phyloP scores from a whole-genome alignment of 2,797 vertebrate genomes.

The Tapera naevia region DNA sequence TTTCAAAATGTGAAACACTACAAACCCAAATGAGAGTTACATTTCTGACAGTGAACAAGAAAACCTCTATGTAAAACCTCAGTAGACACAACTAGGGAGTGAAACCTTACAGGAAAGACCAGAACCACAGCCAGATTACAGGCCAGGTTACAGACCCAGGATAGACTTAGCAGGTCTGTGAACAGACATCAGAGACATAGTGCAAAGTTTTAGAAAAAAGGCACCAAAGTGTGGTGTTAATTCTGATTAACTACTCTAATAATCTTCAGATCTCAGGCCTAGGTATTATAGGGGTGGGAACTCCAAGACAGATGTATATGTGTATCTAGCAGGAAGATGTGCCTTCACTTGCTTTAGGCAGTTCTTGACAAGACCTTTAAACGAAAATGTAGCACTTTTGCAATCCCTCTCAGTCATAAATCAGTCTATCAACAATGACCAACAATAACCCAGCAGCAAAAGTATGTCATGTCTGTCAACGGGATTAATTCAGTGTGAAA shows the following conservation, averaged over 20 bases:
- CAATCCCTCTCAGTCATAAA: not conserved
- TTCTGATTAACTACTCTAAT: not conserved
- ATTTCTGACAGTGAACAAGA: not conserved
- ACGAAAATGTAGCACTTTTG: not conserved
- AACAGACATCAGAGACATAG: not conserved
- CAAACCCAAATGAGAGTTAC: not conserved
- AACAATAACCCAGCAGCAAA: not conserved
- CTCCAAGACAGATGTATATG: not conserved
- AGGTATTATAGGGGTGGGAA: not conserved
- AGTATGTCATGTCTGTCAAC: constrained; percentile 2
- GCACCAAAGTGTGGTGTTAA: not conserved
- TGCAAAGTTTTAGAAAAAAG: not conserved
- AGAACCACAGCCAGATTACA: not conserved
- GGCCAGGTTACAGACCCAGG: not conserved
- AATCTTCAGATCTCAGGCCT: not conserved
- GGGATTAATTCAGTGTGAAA: constrained; percentile 7
- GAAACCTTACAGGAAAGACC: not conserved
- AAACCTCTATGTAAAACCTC: not conserved
- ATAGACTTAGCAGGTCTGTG: not conserved
- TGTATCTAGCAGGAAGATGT: not conserved
- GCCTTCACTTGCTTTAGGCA: not conserved
- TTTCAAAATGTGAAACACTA: not conserved
- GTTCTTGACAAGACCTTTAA: not conserved
- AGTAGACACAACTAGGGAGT: not conserved
- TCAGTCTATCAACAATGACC: not conserved